Evolutionary conservation across 2,888 invertebrate species (phyloP).

Genomic region (Apamea crenata): DNA sequence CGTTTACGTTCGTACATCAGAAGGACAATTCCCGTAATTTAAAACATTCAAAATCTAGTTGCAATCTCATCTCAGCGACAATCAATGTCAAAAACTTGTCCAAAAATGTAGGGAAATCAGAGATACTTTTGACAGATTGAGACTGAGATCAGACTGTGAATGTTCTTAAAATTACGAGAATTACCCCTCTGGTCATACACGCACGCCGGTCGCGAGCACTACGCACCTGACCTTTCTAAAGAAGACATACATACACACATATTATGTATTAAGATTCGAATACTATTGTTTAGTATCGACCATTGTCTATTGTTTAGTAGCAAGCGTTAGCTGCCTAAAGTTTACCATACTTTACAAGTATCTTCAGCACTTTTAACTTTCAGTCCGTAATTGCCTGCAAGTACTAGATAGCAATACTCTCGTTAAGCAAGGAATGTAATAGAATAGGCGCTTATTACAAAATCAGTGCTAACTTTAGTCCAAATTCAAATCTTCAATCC

Average conservation of each 20-base stretch:
- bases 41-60: too few species aligned
- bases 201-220: too few species aligned
- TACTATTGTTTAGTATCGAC: not conserved
- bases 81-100: too few species aligned
- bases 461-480: not conserved
- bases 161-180: too few species aligned
- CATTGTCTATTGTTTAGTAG: too few species aligned
- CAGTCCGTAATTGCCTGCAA: slow-evolving; percentile 12
- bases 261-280: not conserved
- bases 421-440: not conserved
- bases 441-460: slow-evolving; percentile 2
- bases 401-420: slow-evolving; percentile 28
- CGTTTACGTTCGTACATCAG: not conserved
- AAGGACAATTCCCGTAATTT: too few species aligned
- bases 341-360: not conserved
- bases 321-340: not conserved
- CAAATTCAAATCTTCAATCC: not conserved
- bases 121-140: too few species aligned
- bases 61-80: too few species aligned
- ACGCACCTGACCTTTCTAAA: not conserved
- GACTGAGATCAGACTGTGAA: too few species aligned
- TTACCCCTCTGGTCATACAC: too few species aligned
- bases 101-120: too few species aligned
- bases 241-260: not conserved
- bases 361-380: not conserved